A percentile compares a stretch with the other conserved stretches of the same genome.
These are phyloP conservation scores for Plagodis pulveraria DNA, from an alignment of 2,888 invertebrate genomes.

Conservation along the genomic window DNA sequence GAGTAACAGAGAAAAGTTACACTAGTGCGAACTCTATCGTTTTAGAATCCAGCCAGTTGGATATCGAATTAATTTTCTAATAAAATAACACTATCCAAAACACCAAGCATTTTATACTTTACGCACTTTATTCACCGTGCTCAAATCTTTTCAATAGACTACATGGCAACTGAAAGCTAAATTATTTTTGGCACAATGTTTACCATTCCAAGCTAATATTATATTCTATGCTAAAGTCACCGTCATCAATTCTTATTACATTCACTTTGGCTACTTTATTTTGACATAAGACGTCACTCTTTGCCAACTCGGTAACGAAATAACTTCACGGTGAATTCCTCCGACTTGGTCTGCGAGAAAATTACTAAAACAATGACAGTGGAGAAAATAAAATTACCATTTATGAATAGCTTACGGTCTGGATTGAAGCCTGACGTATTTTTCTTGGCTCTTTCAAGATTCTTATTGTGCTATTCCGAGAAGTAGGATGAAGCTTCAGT, in stretches of 20 bases:
- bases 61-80: too few species aligned
- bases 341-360: slow-evolving; percentile 23
- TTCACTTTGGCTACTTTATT: slow-evolving; percentile 30
- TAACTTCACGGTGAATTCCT: slow-evolving; percentile 24
- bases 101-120: too few species aligned
- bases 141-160: background rate
- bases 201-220: slow-evolving; percentile 21
- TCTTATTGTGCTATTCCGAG: slow-evolving; percentile 18
- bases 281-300: slow-evolving; percentile 26
- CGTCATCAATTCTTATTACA: slow-evolving; percentile 29
- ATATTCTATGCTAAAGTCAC: slow-evolving; percentile 19
- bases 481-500: slow-evolving; percentile 1
- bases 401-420: slow-evolving; percentile 38
- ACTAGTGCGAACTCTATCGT: too few species aligned
- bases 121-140: background rate
- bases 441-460: slow-evolving; percentile 4
- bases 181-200: slow-evolving; percentile 18
- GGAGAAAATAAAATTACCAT: slow-evolving; percentile 38
- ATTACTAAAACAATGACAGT: slow-evolving; percentile 34
- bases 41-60: too few species aligned
- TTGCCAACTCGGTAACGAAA: slow-evolving; percentile 22
- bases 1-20: too few species aligned
- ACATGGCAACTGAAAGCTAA: background rate
- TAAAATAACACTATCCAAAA: too few species aligned
- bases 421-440: slow-evolving; percentile 12